Evolutionary conservation across 2,888 invertebrate genomes (phyloP), one percentile per base, ranked within the genome.

Genomic region (Sphaeridia pumilis): DNA sequence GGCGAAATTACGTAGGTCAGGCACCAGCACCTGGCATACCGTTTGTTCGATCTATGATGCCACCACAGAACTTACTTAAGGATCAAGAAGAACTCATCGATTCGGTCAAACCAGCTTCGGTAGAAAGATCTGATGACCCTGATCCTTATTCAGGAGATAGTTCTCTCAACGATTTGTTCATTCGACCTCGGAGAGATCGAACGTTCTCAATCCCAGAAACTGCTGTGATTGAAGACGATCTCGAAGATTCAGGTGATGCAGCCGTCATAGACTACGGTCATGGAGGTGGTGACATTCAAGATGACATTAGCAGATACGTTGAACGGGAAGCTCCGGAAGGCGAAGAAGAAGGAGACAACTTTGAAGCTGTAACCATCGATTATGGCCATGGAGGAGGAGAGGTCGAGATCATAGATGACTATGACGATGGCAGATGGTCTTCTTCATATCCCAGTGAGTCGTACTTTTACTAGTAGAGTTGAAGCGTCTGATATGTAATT

Each of bases 251-350:
- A n/a, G n/a, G n/a, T n/a, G n/a, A n/a, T n/a, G n/a, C 38, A 22
- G 52, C 56, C 38, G 59, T 63, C 20, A 61, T 63, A 44, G 63
- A 63, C 38, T 63, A 61, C 49, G 61, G 58, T 5, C 61, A 60
- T 38, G 56, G 54, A 17, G 43, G 48, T 10, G 56, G 58, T 20
- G 56, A 56, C 34, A 38, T 56, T 35, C 56, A 56, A 42, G 51
- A 45, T 27, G 54, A 57, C 20, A 44, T 52, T 17, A 20, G 22
- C n/a, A 26, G 46, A 3, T 53, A 50, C 41, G 42, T 26, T 4
- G 36, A 47, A 3, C 35, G 55, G 28, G 55, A 58, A 25, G 46
- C 54, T 12, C 54, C 55, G 20, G 46, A 49, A 2, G 52, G 51
- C 14, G 25, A n/a, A n/a, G n/a, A n/a, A 3, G 56, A 58, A 26